phyloP scores from a whole-genome alignment of 2,113 vertebrate genomes.

The Burhinus bistriatus region DNA sequence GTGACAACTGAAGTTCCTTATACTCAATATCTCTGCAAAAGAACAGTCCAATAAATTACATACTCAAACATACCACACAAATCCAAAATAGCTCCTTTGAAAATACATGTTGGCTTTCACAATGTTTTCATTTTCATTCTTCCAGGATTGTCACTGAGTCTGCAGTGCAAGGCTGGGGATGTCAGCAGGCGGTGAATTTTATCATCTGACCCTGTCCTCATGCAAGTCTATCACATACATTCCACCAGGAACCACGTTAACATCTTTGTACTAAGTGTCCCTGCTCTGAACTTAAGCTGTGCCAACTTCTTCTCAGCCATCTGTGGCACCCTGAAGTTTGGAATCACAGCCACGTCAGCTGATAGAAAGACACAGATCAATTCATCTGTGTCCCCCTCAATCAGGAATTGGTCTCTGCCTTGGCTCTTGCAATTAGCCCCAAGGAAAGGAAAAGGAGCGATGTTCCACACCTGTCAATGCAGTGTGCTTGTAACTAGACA shows the following conservation, averaged over 20 bases:
- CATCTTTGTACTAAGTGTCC: neutral
- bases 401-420: neutral
- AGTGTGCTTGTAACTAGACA: neutral
- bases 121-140: neutral
- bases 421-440: neutral
- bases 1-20: conserved; percentile 88
- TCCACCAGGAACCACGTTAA: neutral
- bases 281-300: neutral
- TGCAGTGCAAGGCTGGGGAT: neutral
- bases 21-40: conserved; percentile 86
- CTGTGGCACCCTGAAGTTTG: neutral
- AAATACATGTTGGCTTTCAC: neutral
- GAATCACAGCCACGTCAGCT: neutral
- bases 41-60: neutral
- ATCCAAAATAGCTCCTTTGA: neutral
- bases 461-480: neutral
- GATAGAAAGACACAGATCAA: neutral
- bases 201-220: neutral
- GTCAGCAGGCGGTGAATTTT: neutral
- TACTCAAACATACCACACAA: neutral
- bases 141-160: neutral
- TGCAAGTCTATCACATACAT: accelerated
- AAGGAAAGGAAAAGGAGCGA: neutral
- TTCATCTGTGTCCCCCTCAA: neutral
- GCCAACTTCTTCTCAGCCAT: neutral